A percentile compares a stretch with the other conserved stretches of the same genome.
phyloP scores from a whole-genome alignment of 1,140 invertebrate genomes.

The Nixonia krombeini region DNA sequence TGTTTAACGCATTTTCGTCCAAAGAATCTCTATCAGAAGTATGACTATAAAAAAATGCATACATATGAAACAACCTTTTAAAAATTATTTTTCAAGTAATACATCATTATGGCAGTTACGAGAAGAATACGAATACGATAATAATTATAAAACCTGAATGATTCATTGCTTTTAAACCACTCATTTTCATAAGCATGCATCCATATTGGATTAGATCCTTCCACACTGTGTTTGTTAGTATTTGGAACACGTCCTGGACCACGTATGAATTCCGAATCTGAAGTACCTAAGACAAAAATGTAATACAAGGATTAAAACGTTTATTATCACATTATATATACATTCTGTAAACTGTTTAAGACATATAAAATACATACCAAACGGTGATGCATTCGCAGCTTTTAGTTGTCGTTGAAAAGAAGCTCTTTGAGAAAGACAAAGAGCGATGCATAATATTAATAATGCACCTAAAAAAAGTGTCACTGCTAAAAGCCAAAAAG shows the following conservation, averaged over 20 bases:
- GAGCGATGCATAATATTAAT: conserved; percentile 81
- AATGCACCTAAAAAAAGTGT: conserved; percentile 84
- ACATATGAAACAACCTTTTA: too few relatives aligned
- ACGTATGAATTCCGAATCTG: conserved; percentile 82
- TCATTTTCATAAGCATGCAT: conserved; percentile 94
- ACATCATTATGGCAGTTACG: too few relatives aligned
- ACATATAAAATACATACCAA: conserved; percentile 82
- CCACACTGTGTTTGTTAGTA: conserved; percentile 93
- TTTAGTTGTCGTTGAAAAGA: conserved; percentile 90
- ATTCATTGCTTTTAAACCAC: conserved; percentile 92
- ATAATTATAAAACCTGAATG: conserved; percentile 74
- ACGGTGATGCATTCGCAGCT: conserved; percentile 93
- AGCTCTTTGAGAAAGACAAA: conserved; percentile 86
- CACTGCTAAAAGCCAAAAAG: conserved; percentile 85
- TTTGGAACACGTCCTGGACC: conserved; percentile 87
- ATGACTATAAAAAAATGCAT: conserved; percentile 72
- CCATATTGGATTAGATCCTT: conserved; percentile 96
- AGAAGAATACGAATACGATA: too few relatives aligned
- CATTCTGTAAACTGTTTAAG: too few relatives aligned
- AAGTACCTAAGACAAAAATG: conserved; percentile 64
- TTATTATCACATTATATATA: too few relatives aligned
- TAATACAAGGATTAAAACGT: too few relatives aligned
- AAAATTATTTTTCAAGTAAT: too few relatives aligned
- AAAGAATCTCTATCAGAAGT: conserved; percentile 87
- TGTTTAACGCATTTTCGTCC: conserved; percentile 87